These are phyloP conservation scores for Xestoiulus laeticollis DNA, from an alignment of 2,888 invertebrate genomes.

Conservation along the genomic window DNA sequence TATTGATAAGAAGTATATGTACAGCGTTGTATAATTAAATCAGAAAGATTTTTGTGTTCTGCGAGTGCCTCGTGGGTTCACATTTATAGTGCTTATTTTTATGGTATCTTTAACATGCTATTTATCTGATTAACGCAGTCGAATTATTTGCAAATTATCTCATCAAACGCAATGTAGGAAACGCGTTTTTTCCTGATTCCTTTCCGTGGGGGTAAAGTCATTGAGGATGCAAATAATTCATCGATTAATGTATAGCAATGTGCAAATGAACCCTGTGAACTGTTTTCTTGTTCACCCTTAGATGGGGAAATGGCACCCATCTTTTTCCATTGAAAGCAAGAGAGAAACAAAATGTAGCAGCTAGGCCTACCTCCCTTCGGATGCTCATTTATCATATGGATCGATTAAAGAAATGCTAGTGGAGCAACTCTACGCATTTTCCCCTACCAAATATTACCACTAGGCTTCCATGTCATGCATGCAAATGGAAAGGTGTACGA, in stretches of 20 bases:
- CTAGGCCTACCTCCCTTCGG: background rate
- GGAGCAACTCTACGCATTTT: background rate
- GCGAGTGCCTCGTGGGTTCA: background rate
- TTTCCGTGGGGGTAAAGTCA: background rate
- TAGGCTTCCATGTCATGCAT: background rate
- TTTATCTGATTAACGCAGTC: background rate
- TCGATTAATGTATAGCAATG: background rate
- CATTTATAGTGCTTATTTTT: background rate
- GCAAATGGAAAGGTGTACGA: background rate
- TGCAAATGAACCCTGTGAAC: background rate
- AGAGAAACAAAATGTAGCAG: background rate
- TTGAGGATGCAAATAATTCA: background rate
- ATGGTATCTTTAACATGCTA: background rate
- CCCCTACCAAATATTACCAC: background rate
- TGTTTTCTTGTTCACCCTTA: background rate
- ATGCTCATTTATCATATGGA: constrained; percentile 9
- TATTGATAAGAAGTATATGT: too few relatives aligned
- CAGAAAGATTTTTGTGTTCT: background rate
- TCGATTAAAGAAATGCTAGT: constrained; percentile 9
- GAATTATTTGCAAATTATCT: background rate
- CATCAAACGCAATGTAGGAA: background rate
- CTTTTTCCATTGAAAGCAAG: background rate
- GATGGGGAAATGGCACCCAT: constrained; percentile 9
- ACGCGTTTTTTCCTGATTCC: background rate
- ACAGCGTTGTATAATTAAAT: background rate